A percentile compares a stretch with the other conserved stretches of the same genome.
These are phyloP conservation scores for Ceryle rudis DNA, from an alignment of 2,797 vertebrate genomes.

Conservation along the genomic window DNA sequence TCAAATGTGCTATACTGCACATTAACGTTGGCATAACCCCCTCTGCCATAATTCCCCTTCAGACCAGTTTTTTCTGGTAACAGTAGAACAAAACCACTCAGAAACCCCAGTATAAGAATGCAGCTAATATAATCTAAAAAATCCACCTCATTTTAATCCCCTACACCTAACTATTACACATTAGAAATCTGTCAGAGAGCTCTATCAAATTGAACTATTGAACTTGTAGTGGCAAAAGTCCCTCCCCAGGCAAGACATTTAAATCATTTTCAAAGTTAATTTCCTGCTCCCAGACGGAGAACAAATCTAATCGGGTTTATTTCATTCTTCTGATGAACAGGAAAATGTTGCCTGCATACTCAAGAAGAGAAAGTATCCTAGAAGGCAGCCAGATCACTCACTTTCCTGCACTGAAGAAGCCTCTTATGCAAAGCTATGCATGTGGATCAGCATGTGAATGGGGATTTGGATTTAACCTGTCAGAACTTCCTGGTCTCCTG, in stretches of 20 bases:
- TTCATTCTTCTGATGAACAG: slow-evolving; percentile 74
- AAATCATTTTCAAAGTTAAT: slow-evolving; percentile 82
- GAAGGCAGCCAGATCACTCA: not conserved
- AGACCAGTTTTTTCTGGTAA: not conserved
- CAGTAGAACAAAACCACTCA: not conserved
- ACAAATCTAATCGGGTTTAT: slow-evolving; percentile 80
- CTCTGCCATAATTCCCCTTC: not conserved
- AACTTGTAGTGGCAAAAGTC: slow-evolving; percentile 74
- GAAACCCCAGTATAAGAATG: slow-evolving; percentile 12
- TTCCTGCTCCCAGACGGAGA: slow-evolving; percentile 77
- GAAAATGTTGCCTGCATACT: slow-evolving; percentile 76
- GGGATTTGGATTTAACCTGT: slow-evolving; percentile 26
- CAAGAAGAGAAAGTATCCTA: slow-evolving; percentile 58
- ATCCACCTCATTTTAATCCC: slow-evolving; percentile 31
- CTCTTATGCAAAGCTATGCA: not conserved
- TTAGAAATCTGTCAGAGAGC: slow-evolving; percentile 57
- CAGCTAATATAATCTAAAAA: slow-evolving; percentile 41
- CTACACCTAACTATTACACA: slow-evolving; percentile 43
- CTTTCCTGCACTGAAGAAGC: not conserved
- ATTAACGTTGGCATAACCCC: not conserved
- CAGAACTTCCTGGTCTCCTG: slow-evolving; percentile 8
- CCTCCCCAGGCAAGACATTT: slow-evolving; percentile 74
- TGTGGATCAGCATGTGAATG: slow-evolving; percentile 35
- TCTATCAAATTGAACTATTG: slow-evolving; percentile 77
- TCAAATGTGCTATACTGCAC: not conserved